Conservation (phyloP, 2,797 vertebrate genomes). For the Periophthalmus magnuspinnatus region DNA sequence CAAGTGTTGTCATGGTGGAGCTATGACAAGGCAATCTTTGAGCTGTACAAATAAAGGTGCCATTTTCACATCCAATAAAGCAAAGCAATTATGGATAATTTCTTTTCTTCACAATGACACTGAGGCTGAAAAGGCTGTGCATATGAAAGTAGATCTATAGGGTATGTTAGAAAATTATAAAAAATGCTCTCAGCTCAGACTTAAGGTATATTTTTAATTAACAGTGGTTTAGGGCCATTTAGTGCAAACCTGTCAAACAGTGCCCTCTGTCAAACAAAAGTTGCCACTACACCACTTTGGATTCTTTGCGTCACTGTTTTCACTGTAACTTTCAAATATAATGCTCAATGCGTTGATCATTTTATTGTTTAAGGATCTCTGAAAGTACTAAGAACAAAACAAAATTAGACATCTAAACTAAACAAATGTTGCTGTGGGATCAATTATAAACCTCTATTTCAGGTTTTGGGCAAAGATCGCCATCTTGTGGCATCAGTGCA, state of each 20-base stretch:
- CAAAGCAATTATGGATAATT: slow-evolving; percentile 71
- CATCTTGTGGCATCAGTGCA: slow-evolving; percentile 2
- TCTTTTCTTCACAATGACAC: slow-evolving; percentile 50
- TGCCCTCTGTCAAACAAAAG: slow-evolving; percentile 38
- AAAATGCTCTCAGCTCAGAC: not conserved
- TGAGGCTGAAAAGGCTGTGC: slow-evolving; percentile 50
- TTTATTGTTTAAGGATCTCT: not conserved
- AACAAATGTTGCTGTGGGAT: too few species aligned
- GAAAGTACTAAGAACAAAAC: not conserved
- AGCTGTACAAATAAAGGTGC: slow-evolving; percentile 61
- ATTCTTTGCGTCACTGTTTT: not conserved
- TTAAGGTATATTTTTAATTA: not conserved
- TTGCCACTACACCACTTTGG: not conserved
- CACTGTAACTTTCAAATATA: not conserved
- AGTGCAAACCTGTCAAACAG: slow-evolving; percentile 20
- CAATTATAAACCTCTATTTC: too few species aligned
- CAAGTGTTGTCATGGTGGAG: slow-evolving; percentile 49
- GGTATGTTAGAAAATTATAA: not conserved
- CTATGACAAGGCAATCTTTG: slow-evolving; percentile 73
- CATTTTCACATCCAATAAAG: slow-evolving; percentile 71
- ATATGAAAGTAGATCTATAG: slow-evolving; percentile 19
- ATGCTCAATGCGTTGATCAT: not conserved
- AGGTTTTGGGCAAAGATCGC: not conserved
- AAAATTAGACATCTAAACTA: not conserved
- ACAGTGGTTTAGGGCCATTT: not conserved